Evolutionary conservation across 2,888 invertebrate genomes (phyloP), one percentile per base, ranked within the genome.

Genomic region (Lamellibrachia satsuma): DNA sequence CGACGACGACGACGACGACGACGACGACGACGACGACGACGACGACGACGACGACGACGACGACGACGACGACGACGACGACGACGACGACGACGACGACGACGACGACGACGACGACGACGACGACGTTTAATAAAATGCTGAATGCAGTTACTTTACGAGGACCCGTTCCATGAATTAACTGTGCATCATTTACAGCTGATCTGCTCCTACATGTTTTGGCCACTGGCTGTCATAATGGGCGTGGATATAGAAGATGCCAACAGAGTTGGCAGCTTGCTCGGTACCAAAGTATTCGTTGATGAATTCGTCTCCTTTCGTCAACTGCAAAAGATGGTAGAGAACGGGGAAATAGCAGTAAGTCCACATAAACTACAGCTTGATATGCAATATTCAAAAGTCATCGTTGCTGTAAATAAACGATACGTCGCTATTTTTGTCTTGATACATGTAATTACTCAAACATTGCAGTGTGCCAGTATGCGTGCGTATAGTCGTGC

Each of bases 181-280:
- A 75, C 22, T 75, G 22, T 52, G 22, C 91, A 91, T 51, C 91
- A 27, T 27, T 57, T 92, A 52, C 93, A 94, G 94, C n/a, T 93
- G n/a, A 93, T 94, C 22, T 94, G 94, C 92, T 93, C 94, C 52
- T 93, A 94, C 93, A n/a, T 94, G 90, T 94, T 94, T 91, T 94
- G 94, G 94, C 94, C 94, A n/a, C 52, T 94, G 57, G 94, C 94
- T 22, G 93, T 93, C 90, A 92, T 94, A 11, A 94, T 94, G 94
- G 94, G 94, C 11, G 94, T 94, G 15, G 94, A 94, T 52, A 93
- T 94, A 52, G 91, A 93, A 60, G 94, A 94, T 57, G 93, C 94
- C 27, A 90, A 93, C 4, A 93, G 93, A 91, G 94, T 94, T 52
- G 94, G 94, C 15, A 92, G 93, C 90, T 92, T 94, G 27, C 92